phyloP scores from a whole-genome alignment of 2,113 vertebrate species.

The Dermatemys mawii region DNA sequence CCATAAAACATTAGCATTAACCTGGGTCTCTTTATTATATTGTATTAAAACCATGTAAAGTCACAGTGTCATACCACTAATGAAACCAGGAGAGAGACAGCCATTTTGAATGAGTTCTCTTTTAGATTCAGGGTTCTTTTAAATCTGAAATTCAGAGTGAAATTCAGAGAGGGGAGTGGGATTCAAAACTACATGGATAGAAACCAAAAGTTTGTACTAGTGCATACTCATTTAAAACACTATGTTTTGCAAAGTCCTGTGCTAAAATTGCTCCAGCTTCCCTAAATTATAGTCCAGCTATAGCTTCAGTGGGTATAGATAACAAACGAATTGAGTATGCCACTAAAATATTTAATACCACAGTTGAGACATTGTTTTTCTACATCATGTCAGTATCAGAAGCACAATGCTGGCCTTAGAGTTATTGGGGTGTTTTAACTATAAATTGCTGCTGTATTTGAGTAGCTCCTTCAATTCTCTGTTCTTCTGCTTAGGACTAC shows the following conservation, averaged over 20 bases:
- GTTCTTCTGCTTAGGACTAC: conserved; percentile 26
- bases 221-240: conserved; percentile 7
- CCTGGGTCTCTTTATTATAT: neutral
- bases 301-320: neutral
- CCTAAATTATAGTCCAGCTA: neutral
- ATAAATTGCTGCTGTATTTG: neutral
- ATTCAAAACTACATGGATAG: neutral
- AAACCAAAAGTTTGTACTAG: neutral
- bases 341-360: neutral
- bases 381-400: neutral
- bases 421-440: conserved; percentile 10
- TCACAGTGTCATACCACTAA: neutral
- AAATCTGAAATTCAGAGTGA: neutral
- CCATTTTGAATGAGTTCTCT: neutral
- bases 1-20: neutral
- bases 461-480: conserved; percentile 54
- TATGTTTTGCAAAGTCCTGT: neutral
- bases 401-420: neutral
- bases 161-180: neutral
- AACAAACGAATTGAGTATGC: neutral
- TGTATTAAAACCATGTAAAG: neutral
- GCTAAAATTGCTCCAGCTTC: conserved; percentile 19
- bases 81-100: conserved; percentile 8
- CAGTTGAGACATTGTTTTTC: neutral
- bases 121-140: neutral